These are phyloP conservation scores for Bellardia bayeri DNA, from an alignment of 2,888 invertebrate species.

Conservation along the genomic window DNA sequence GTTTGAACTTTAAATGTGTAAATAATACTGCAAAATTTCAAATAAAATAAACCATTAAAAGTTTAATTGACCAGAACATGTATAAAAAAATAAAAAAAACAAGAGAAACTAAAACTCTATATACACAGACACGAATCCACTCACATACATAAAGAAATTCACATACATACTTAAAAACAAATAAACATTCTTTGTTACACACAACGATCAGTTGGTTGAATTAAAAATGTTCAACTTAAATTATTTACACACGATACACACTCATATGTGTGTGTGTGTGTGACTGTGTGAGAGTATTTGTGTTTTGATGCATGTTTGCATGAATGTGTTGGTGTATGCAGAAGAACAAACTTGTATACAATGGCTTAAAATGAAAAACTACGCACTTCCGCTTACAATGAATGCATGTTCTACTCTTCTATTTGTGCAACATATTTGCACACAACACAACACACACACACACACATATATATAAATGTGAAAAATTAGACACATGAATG, in stretches of 20 bases:
- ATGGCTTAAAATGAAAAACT: conserved; percentile 61
- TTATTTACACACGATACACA: conserved; percentile 49
- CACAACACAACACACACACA: neutral
- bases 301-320: neutral
- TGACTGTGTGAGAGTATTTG: no score
- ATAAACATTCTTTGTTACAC: conserved; percentile 14
- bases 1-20: conserved; percentile 66
- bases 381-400: conserved; percentile 68
- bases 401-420: conserved; percentile 8
- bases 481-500: conserved; percentile 67
- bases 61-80: conserved; percentile 71
- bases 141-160: neutral
- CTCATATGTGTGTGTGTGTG: no score
- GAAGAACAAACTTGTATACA: conserved; percentile 17
- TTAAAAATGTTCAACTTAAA: conserved; percentile 52
- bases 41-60: conserved; percentile 67
- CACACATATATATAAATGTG: conserved; percentile 17
- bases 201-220: conserved; percentile 44
- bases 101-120: neutral
- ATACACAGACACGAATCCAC: neutral
- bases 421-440: conserved; percentile 17
- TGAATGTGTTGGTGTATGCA: neutral
- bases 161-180: neutral
- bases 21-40: conserved; percentile 66
- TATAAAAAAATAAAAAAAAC: conserved; percentile 5